Evolutionary conservation across 2,888 invertebrate genomes (phyloP).

Genomic region (Pristionchus exspectatus): DNA sequence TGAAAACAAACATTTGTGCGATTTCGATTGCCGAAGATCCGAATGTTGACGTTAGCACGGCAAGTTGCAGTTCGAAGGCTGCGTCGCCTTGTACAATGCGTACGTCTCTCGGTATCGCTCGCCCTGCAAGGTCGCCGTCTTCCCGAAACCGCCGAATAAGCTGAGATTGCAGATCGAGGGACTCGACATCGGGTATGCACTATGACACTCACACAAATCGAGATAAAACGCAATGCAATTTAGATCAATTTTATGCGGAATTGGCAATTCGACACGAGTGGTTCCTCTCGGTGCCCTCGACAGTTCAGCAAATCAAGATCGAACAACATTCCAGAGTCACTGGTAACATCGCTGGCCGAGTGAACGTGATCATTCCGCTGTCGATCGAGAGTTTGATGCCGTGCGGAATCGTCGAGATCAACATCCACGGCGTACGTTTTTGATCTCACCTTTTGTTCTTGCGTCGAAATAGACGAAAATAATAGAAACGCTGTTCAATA

Average conservation of each 20-base stretch:
- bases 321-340: slow-evolving; percentile 71
- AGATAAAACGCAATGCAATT: too few species aligned
- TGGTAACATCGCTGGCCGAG: slow-evolving; percentile 75
- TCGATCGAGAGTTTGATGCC: slow-evolving; percentile 59
- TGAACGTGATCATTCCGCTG: slow-evolving; percentile 74
- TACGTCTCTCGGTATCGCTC: slow-evolving; percentile 76
- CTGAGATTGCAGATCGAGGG: slow-evolving; percentile 73
- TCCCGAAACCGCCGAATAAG: slow-evolving; percentile 75
- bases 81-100: slow-evolving; percentile 75
- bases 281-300: too few species aligned
- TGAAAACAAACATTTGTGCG: too few species aligned
- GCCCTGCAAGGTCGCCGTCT: slow-evolving; percentile 74
- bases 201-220: too few species aligned
- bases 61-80: slow-evolving; percentile 72
- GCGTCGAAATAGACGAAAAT: too few species aligned
- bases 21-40: too few species aligned
- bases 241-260: too few species aligned
- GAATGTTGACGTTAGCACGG: too few species aligned
- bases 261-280: too few species aligned
- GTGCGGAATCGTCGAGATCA: slow-evolving; percentile 12
- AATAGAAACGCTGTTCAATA: too few species aligned
- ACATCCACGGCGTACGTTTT: background rate
- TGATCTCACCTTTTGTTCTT: too few species aligned
- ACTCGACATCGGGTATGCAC: background rate
- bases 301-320: too few species aligned